Base-by-base conservation (phyloP, 1,140 invertebrate genomes). In the Coelopa frigida region DNA sequence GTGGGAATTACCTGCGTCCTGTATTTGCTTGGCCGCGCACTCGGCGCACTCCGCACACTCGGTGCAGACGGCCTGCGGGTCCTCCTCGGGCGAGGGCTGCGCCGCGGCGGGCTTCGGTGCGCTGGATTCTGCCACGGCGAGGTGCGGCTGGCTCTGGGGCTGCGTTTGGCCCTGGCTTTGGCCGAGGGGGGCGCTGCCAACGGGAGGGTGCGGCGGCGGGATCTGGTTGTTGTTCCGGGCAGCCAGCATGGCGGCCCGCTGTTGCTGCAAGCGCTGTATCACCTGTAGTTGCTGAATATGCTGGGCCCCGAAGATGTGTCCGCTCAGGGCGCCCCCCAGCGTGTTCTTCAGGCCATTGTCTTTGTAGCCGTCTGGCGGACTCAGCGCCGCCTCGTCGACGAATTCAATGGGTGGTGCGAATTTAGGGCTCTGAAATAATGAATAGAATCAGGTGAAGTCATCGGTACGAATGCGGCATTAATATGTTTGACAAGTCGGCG, bases 311-410 rank as follows among this genome's bases (percentile, higher is more conserved):
- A 78, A 78, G 45, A 78, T 75, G 42, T 76, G 75, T 14, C 75
- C 75, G 39, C 74, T 75, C n/a, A 75, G 61, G 49, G 76, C 75
- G 36, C 74, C 75, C 27, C 75, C 72, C 52, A 78, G 58, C 52
- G 75, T 61, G 57, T 63, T 57, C 61, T 75, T 71, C 42, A 77
- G 68, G 53, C 76, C 70, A 73, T 72, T 73, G 58, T 89, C 86
- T 68, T 89, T 89, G 73, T 89, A 89, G 6, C 86, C 86, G 57
- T 89, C 87, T 8, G 87, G 87, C 37, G 87, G 87, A 59, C 85
- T 89, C 5, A 89, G 75, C 3, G 87, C 87, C n/a, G 85, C 84
- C 45, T 83, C 80, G 59, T 84, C 82, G 24, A 78, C 77, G 55
- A 79, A 79, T 49, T 80, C 76, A 42, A 77, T 66, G 6, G 79